These are phyloP conservation scores for Thalassophryne amazonica DNA, from an alignment of 2,797 vertebrate genomes.

Conservation along the genomic window DNA sequence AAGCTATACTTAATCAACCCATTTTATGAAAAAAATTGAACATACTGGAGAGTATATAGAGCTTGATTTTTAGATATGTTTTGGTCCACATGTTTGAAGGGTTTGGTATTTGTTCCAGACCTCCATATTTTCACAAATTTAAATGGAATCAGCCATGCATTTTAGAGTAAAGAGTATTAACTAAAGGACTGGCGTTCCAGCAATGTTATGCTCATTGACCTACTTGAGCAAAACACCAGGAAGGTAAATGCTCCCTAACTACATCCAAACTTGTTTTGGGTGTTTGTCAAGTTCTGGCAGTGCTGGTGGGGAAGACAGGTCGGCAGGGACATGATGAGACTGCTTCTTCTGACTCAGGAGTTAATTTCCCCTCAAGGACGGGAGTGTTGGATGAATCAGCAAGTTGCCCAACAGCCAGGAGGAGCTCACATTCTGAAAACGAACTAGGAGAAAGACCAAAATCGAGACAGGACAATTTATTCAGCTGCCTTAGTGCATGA, in stretches of 20 bases:
- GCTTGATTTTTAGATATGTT: background rate
- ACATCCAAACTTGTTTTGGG: constrained; percentile 20
- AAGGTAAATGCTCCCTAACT: constrained; percentile 30
- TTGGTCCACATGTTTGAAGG: no score
- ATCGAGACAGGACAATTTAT: background rate
- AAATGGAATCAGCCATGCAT: background rate
- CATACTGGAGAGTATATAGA: no score
- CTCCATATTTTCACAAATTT: background rate
- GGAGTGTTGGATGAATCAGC: background rate
- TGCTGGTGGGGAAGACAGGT: constrained; percentile 17
- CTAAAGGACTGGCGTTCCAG: background rate
- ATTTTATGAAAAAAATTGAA: no score
- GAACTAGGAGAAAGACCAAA: background rate
- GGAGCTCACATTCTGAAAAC: background rate
- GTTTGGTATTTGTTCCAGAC: background rate
- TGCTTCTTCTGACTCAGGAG: constrained; percentile 14
- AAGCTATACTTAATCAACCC: no score
- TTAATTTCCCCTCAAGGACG: background rate
- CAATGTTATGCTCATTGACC: constrained; percentile 39
- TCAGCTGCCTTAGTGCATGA: background rate
- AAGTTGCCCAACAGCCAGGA: background rate
- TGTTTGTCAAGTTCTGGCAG: constrained; percentile 32
- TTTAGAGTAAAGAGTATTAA: background rate
- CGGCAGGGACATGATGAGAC: background rate
- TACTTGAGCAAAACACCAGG: constrained; percentile 35